Percentiles rank a stretch among this genome's conserved stretches.
Conservation (phyloP, 2,113 vertebrate genomes). For the Pelobates fuscus region DNA sequence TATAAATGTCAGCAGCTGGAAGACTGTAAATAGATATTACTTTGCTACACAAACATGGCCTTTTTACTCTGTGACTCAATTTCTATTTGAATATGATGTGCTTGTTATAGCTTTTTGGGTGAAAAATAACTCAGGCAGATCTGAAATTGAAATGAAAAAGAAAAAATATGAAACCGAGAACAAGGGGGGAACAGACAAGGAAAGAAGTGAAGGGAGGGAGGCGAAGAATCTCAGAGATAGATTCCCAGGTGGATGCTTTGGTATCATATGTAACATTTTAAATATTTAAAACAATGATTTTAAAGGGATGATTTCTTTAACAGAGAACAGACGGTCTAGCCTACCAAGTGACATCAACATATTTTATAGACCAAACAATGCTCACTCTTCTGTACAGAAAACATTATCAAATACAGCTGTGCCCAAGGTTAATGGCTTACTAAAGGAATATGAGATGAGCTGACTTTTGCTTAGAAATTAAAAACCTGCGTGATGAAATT, state of each 20-base stretch:
- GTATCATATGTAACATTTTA: constrained; percentile 10
- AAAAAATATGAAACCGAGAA: constrained; percentile 38
- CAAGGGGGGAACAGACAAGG: constrained; percentile 8
- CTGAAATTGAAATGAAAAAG: constrained; percentile 48
- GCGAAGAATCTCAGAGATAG: constrained; percentile 13
- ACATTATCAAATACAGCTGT: constrained; percentile 1
- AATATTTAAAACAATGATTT: background rate
- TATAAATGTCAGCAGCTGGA: constrained; percentile 50
- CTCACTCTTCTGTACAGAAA: background rate
- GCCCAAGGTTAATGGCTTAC: background rate
- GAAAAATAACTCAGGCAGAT: constrained; percentile 41
- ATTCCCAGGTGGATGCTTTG: constrained; percentile 22
- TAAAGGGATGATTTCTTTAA: background rate
- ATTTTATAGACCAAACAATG: background rate
- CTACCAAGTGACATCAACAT: background rate
- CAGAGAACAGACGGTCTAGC: background rate
- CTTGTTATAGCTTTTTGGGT: constrained; percentile 44
- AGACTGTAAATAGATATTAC: constrained; percentile 51
- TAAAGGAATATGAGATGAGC: background rate
- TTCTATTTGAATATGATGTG: constrained; percentile 47
- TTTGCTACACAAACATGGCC: constrained; percentile 44
- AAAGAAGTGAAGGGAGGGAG: constrained; percentile 2
- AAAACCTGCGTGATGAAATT: background rate
- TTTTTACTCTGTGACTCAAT: constrained; percentile 49
- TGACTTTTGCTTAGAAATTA: background rate